phyloP scores from a whole-genome alignment of 1,140 invertebrate species.

The Philotrypesis tridentata region DNA sequence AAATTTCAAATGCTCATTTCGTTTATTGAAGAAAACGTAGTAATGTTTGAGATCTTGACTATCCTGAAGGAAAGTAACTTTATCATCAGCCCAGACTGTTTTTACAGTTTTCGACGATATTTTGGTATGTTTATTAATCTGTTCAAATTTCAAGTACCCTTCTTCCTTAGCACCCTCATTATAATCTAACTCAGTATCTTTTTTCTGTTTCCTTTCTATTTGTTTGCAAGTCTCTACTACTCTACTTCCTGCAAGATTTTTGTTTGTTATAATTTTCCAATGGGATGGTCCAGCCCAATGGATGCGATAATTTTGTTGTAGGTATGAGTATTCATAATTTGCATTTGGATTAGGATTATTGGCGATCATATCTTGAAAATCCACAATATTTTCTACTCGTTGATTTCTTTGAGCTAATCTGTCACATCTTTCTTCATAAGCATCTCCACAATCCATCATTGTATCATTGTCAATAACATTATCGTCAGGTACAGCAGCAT shows the following conservation, averaged over 20 bases:
- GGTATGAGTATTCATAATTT: constrained; percentile 81
- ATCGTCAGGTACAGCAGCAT: constrained; percentile 61
- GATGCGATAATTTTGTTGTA: constrained; percentile 75
- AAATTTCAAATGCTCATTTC: constrained; percentile 50
- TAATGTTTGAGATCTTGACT: constrained; percentile 54
- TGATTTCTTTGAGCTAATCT: constrained; percentile 42
- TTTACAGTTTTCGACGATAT: constrained; percentile 55
- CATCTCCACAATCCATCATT: constrained; percentile 52
- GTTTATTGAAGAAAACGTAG: constrained; percentile 56
- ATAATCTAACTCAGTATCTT: constrained; percentile 56
- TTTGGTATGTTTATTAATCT: constrained; percentile 33
- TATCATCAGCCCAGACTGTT: constrained; percentile 59
- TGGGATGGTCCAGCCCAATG: constrained; percentile 86
- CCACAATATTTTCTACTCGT: constrained; percentile 54
- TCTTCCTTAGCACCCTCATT: constrained; percentile 47
- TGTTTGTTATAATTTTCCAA: constrained; percentile 79
- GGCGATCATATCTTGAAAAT: constrained; percentile 62
- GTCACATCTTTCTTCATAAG: constrained; percentile 49
- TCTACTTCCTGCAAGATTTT: constrained; percentile 45
- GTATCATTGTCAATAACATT: constrained; percentile 39
- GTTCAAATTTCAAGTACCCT: constrained; percentile 51
- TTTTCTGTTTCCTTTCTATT: constrained; percentile 54
- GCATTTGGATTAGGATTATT: constrained; percentile 55
- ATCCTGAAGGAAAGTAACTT: constrained; percentile 59
- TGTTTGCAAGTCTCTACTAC: constrained; percentile 53